Conservation (phyloP, 92 coral and sea anemone genomes). For the Phenganax subtilis region DNA sequence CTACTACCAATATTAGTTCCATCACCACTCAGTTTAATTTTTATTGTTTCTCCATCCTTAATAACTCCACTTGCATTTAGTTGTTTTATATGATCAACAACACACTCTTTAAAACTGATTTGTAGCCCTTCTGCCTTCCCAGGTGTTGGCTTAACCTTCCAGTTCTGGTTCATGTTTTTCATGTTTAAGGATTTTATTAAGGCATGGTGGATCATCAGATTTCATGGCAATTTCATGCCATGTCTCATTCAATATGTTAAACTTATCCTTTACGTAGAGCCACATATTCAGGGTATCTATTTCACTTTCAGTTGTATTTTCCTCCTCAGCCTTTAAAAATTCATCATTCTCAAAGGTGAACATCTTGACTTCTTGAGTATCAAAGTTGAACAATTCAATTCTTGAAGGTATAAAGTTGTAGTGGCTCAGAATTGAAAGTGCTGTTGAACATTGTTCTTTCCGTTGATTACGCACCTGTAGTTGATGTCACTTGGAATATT, state of each 20-base stretch:
- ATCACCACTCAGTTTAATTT: no score
- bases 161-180: no score
- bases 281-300: slow-evolving; percentile 47
- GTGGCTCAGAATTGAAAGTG: slow-evolving; percentile 52
- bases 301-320: slow-evolving; percentile 21
- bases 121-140: no score
- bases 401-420: slow-evolving; percentile 52
- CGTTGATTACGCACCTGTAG: slow-evolving; percentile 37
- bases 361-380: slow-evolving; percentile 42
- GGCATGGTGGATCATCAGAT: no score
- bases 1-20: no score
- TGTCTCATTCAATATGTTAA: slow-evolving; percentile 29
- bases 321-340: slow-evolving; percentile 36
- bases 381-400: slow-evolving; percentile 51
- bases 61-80: no score
- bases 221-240: no score
- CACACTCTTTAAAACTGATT: no score
- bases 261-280: slow-evolving; percentile 54
- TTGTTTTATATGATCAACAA: no score
- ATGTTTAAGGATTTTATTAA: no score
- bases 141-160: no score
- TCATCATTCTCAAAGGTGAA: slow-evolving; percentile 33
- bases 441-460: slow-evolving; percentile 46
- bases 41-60: no score
- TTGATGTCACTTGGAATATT: slow-evolving; percentile 42